Base-by-base conservation (phyloP, 2,797 vertebrate genomes). In the Emys orbicularis region DNA sequence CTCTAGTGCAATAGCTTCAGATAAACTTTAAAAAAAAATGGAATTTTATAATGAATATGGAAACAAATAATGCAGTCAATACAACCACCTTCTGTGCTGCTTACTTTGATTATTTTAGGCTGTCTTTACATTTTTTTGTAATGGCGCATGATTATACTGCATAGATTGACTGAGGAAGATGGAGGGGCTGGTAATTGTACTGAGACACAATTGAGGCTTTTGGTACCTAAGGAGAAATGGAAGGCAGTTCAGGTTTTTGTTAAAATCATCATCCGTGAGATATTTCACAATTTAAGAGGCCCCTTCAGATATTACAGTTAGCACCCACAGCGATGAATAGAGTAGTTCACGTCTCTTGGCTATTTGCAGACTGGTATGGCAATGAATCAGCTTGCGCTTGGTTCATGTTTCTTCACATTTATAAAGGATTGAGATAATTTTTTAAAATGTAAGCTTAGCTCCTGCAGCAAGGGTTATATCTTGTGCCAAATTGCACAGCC, bases 181-280 rank as follows among this genome's bases (percentile, higher is more conserved):
- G n/a, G n/a, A 72, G 21, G 21, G 12, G 37, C n/a, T 72, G 68
- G 10, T 23, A 72, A 72, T 41, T 41, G 11, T 23, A 12, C 37
- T 25, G 68, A 41, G 68, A 72, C 11, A 72, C 10, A 41, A 21
- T 41, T 72, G n/a, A 41, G 65, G 65, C 9, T 72, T 72, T 72
- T 72, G n/a, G 16, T 68, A 37, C 18, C 19, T 19, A 41, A n/a
- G 7, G 23, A 44, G 6, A 84, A 49, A 90, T 90, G 53, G 83
- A 57, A 94, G 86, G 5, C 79, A 90, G 56, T 57, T 89, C 72
- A 53, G 53, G 4, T 54, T 90, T 96, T 92, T 94, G n/a, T 94
- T 85, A 72, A 68, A 72, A 41, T 72, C 21, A 37, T 41, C 19
- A 72, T 41, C n/a, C 1, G 3, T 72, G 68, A 72, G n/a, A 19